phyloP scores from a whole-genome alignment of 2,888 invertebrate species.

The Camptogramma bilineatum region DNA sequence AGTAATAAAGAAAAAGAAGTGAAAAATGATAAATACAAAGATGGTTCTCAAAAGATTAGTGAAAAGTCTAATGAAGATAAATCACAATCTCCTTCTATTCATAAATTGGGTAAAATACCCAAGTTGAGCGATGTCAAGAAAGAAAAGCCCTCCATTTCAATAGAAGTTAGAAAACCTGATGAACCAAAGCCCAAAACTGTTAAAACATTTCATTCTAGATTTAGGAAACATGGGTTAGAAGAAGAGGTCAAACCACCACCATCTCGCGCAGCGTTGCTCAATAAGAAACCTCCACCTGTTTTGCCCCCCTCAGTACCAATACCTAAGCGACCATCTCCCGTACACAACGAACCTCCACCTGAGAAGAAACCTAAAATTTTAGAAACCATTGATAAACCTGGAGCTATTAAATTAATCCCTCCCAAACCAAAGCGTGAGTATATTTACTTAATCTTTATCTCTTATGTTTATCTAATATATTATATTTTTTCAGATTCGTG shows the following conservation, averaged over 20 bases:
- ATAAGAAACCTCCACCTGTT: conserved; percentile 80
- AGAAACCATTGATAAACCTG: conserved; percentile 89
- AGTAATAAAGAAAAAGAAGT: conserved; percentile 62
- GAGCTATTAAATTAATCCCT: conserved; percentile 94
- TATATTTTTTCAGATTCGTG: conserved; percentile 78
- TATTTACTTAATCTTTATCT: conserved; percentile 51
- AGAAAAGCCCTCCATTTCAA: conserved; percentile 92
- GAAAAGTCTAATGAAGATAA: conserved; percentile 88
- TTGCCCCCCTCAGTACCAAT: conserved; percentile 75
- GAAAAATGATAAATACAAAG: conserved; percentile 53
- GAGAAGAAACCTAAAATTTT: conserved; percentile 92
- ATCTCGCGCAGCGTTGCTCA: conserved; percentile 88
- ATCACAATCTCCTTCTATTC: conserved; percentile 87
- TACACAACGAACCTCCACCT: conserved; percentile 83
- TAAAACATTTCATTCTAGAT: conserved; percentile 95
- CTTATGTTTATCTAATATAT: conserved; percentile 61
- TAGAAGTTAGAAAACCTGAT: conserved; percentile 91
- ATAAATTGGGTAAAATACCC: conserved; percentile 92
- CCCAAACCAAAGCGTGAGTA: conserved; percentile 97
- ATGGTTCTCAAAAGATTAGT: conserved; percentile 65
- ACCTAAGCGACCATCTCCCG: conserved; percentile 81
- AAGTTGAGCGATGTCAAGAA: conserved; percentile 87
- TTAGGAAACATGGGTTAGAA: conserved; percentile 95
- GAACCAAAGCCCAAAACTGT: conserved; percentile 94
- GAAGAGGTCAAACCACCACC: conserved; percentile 95